These are phyloP conservation scores for Cochlearius cochlearius DNA, from an alignment of 2,113 vertebrate species.

Conservation along the genomic window DNA sequence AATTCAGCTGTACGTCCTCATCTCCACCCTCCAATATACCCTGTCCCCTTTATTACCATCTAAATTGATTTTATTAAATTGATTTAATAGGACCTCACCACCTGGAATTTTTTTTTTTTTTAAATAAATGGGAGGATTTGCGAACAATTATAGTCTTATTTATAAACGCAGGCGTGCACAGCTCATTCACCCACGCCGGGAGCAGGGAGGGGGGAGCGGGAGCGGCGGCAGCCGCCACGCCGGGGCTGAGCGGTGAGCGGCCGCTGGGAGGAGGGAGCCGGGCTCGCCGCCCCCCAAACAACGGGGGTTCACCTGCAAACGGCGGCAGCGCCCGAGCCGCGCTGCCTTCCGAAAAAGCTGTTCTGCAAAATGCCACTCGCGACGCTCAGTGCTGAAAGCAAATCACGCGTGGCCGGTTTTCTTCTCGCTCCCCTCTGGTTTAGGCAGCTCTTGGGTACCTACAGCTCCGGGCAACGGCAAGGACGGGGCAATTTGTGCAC, in stretches of 20 bases:
- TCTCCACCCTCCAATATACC: neutral
- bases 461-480: neutral
- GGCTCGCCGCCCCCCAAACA: neutral
- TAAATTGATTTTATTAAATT: neutral
- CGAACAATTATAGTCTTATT: neutral
- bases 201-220: neutral
- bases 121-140: neutral
- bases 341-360: neutral
- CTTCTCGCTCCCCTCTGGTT: fast-evolving
- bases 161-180: neutral
- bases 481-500: fast-evolving
- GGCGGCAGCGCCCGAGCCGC: neutral
- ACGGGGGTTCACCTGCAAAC: neutral
- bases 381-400: fast-evolving
- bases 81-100: neutral
- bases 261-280: neutral
- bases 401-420: neutral
- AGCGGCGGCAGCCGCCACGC: neutral
- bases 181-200: neutral
- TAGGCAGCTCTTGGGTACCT: neutral
- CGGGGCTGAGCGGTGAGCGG: neutral
- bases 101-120: neutral
- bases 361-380: fast-evolving
- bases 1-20: neutral
- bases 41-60: neutral